A percentile compares a stretch with the other conserved stretches of the same genome.
Evolutionary conservation across 2,888 invertebrate species (phyloP).

Genomic region (Phlogophora meticulosa): DNA sequence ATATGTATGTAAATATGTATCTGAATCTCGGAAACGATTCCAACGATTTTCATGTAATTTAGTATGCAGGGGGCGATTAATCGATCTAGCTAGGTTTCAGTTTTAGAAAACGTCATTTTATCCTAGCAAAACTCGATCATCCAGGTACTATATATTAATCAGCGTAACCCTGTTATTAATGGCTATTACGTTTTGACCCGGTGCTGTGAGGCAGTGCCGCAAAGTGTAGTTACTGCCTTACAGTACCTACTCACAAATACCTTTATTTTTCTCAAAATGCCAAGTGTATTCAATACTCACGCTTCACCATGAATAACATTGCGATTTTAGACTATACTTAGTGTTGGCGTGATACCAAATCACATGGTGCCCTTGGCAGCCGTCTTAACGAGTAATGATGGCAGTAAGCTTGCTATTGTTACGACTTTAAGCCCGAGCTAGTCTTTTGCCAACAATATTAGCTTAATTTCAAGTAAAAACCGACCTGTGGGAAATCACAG

Average conservation of each 20-base stretch:
- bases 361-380: slow-evolving; percentile 76
- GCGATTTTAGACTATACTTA: slow-evolving; percentile 57
- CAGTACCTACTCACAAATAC: not conserved
- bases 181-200: too few species aligned
- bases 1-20: too few species aligned
- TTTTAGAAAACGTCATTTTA: too few species aligned
- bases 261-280: not conserved
- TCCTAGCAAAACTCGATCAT: too few species aligned
- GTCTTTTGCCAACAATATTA: not conserved
- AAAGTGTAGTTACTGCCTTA: not conserved
- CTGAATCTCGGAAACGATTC: too few species aligned
- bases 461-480: not conserved
- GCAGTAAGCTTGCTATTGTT: slow-evolving; percentile 31
- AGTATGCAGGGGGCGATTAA: too few species aligned
- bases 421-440: not conserved
- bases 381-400: slow-evolving; percentile 68
- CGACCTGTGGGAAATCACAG: not conserved
- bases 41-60: too few species aligned
- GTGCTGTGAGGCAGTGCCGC: too few species aligned
- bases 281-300: slow-evolving; percentile 1
- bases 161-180: too few species aligned
- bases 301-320: slow-evolving; percentile 45
- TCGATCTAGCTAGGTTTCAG: too few species aligned
- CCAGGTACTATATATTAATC: too few species aligned
- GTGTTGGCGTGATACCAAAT: slow-evolving; percentile 78